Conservation (phyloP, 2,888 invertebrate species). For the Helicoverpa assulta region DNA sequence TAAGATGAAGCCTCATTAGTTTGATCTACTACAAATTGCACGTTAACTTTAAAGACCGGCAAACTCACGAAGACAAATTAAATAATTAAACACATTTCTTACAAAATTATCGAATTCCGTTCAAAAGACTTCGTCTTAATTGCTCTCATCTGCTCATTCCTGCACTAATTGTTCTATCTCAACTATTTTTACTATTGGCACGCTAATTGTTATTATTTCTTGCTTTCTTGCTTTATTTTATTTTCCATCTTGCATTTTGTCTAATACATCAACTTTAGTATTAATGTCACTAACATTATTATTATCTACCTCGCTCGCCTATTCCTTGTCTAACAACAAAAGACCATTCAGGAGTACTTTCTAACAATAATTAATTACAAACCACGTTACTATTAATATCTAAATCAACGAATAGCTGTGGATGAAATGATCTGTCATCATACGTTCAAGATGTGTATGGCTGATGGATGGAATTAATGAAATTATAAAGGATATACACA, state of each 20-base stretch:
- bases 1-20: no score
- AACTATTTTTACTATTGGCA: constrained; percentile 8
- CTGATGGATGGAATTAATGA: constrained; percentile 80
- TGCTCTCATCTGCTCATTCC: constrained; percentile 22
- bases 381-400: constrained; percentile 63
- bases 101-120: constrained; percentile 20
- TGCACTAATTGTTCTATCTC: constrained; percentile 8
- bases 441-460: constrained; percentile 56
- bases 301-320: constrained; percentile 20
- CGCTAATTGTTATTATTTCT: constrained; percentile 6
- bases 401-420: constrained; percentile 71
- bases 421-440: constrained; percentile 72
- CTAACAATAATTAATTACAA: constrained; percentile 57
- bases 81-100: background rate
- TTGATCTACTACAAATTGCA: background rate
- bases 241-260: background rate
- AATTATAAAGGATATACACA: constrained; percentile 71
- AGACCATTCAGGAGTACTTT: constrained; percentile 36
- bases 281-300: background rate
- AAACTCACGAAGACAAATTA: constrained; percentile 1
- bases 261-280: constrained; percentile 11
- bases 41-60: background rate
- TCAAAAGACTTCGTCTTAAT: constrained; percentile 12
- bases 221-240: background rate
- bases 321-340: constrained; percentile 29